These are phyloP conservation scores for Caranx melampygus DNA, from an alignment of 2,113 vertebrate genomes.

Conservation along the genomic window DNA sequence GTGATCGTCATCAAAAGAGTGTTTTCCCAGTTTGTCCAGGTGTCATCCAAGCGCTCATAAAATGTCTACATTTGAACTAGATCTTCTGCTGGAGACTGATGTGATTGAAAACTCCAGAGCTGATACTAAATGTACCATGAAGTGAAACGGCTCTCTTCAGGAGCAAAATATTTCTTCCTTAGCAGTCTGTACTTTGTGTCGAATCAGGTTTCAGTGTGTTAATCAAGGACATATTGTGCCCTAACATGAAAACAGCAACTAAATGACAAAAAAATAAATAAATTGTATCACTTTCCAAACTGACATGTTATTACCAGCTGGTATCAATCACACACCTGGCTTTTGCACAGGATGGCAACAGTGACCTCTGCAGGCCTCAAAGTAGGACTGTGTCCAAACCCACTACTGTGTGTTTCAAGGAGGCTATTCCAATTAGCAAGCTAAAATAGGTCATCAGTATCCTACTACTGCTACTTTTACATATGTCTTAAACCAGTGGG, in stretches of 20 bases:
- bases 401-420: neutral
- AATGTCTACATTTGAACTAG: no score
- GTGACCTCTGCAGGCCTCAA: slow-evolving; percentile 39
- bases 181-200: neutral
- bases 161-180: neutral
- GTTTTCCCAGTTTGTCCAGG: no score
- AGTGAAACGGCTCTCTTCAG: neutral
- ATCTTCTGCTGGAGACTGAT: no score
- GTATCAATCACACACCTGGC: neutral
- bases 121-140: neutral
- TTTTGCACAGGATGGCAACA: neutral
- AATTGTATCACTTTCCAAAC: neutral
- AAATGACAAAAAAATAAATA: neutral
- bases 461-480: slow-evolving; percentile 24
- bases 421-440: neutral
- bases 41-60: no score
- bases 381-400: neutral
- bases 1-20: no score
- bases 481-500: slow-evolving; percentile 34
- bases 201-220: neutral
- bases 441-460: slow-evolving; percentile 38
- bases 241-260: neutral
- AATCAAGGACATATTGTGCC: neutral
- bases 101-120: neutral
- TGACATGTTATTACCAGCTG: slow-evolving; percentile 2